Evolutionary conservation across 2,797 vertebrate genomes (phyloP), one percentile per base, ranked within the genome.

Genomic region (Eulemur albifrons): DNA sequence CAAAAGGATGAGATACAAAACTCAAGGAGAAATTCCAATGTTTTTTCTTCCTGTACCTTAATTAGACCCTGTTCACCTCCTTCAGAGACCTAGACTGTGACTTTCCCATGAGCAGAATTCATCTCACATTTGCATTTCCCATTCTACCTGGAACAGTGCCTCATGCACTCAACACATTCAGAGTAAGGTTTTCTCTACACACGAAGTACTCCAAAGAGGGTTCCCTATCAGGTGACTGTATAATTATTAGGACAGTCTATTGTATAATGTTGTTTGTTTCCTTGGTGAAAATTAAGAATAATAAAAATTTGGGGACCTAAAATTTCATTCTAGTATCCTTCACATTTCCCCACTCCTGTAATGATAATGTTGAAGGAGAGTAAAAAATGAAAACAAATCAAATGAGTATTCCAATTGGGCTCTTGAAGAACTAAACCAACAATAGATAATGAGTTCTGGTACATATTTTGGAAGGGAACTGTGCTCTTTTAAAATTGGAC

Each of bases 401-500:
- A 75, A 70, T 38, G n/a, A 90, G 20, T 73, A 65, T 81, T 48
- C 30, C 50, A 79, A 50, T 5, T 83, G 61, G 69, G 32, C 35
- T 93, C 69, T 83, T 95, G 35, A 92, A 57, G 91, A 90, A 92
- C 32, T 57, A 81, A 96, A 84, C 61, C 85, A 84, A 93, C 52
- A 91, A 77, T 38, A 10, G 84, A 72, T 75, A 92, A 90, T 70
- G 35, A 57, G 48, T 91, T 92, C 43, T 90, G 81, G 83, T 87
- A 95, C 54, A 70, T 94, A 88, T 96, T 63, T 90, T 5, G 2
- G 40, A 77, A 96, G 85, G 91, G 67, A 94, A 94, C 63, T 96
- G 75, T 93, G 90, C 75, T 94, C 92, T 94, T 97, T 98, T 96
- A 96, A 93, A 98, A 96, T 35, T 96, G 94, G 92, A 96, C 4